Base-by-base conservation (phyloP, 2,888 invertebrate species). In the Brachyopa scutellaris region DNA sequence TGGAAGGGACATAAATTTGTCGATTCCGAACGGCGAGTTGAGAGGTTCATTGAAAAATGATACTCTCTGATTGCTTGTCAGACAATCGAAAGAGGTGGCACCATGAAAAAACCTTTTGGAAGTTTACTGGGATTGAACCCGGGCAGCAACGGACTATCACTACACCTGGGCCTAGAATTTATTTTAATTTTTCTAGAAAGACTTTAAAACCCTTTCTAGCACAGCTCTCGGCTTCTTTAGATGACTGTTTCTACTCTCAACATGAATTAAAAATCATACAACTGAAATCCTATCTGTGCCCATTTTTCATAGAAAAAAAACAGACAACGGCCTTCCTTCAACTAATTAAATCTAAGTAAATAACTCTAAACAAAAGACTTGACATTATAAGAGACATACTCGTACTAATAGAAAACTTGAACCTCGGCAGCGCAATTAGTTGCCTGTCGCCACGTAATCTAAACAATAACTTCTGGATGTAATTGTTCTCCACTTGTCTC, bases 401-500 rank as follows among this genome's bases (percentile, higher is more conserved):
- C 3, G 26, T 6, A 26, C 26, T n/a, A n/a, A n/a, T n/a, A n/a
- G n/a, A 33, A 38, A 64, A 64, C 64, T 38, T 49, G 49, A 64
- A 49, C 59, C 64, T 62, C 49, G 23, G 23, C 15, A n/a, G 8
- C 23, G 13, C 13, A 3, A 8, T 23, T 29, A 40, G 36, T 29
- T 21, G 36, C 31, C 29, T n/a, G 13, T 45, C 72, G 59, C 51
- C 36, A 66, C 29, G 42, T 21, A 66, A 66, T 66, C 33, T 19
- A 70, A 70, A 59, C 49, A 59, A 70, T 59, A 59, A 67, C 40
- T 67, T 38, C 76, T 47, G 59, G 72, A n/a, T n/a, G 70, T 78
- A 78, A 78, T 78, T 70, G 70, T 74, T 74, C 26, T 67, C 79
- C 74, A 80, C 79, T 80, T 67, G 79, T 74, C n/a, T n/a, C 74